phyloP scores from a whole-genome alignment of 2,797 vertebrate genomes.

The Anas flavirostris region DNA sequence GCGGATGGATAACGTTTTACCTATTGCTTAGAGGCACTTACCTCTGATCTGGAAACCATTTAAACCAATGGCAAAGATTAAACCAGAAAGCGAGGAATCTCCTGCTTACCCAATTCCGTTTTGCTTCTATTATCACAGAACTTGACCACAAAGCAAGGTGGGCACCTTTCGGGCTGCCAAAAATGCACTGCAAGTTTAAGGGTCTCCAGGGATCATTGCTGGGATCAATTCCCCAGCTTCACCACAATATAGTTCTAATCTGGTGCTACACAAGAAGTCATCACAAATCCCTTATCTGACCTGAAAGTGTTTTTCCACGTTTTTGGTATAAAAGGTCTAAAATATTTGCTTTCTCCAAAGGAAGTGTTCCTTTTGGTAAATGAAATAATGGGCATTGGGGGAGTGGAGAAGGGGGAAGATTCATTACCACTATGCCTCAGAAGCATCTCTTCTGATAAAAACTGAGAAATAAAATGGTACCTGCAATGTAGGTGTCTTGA shows the following conservation, averaged over 20 bases:
- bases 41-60: background rate
- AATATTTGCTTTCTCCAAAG: background rate
- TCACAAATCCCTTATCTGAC: background rate
- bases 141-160: background rate
- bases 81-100: background rate
- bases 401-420: background rate
- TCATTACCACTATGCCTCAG: background rate
- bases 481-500: fast-evolving
- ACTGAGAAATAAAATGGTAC: fast-evolving
- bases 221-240: background rate
- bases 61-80: background rate
- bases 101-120: background rate
- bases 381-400: background rate
- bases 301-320: background rate
- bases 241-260: background rate
- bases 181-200: background rate
- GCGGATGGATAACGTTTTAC: background rate
- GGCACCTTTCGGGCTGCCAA: fast-evolving
- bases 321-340: background rate
- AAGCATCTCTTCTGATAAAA: background rate
- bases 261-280: background rate
- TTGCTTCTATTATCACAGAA: background rate
- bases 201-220: background rate
- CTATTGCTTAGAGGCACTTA: background rate
- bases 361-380: background rate